phyloP scores from a whole-genome alignment of 1,140 invertebrate genomes.

The Arion vulgaris region DNA sequence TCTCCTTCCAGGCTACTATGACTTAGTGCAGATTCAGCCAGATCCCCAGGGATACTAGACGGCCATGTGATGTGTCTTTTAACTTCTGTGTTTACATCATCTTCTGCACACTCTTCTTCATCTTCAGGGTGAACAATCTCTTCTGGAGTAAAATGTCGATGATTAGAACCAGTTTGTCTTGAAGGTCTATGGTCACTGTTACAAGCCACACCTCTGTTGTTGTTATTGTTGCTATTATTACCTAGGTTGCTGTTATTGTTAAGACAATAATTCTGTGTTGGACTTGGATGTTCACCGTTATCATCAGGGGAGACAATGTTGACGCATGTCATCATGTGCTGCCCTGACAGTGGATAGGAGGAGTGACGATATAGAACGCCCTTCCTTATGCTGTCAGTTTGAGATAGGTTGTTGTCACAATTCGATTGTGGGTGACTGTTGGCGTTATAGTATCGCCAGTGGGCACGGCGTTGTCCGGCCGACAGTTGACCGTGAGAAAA shows the following conservation, averaged over 20 bases:
- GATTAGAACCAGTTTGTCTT: constrained; percentile 31
- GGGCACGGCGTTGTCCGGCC: constrained; percentile 32
- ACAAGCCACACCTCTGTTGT: background rate
- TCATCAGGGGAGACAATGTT: constrained; percentile 38
- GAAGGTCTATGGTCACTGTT: background rate
- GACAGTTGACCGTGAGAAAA: constrained; percentile 5
- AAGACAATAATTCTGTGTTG: constrained; percentile 1
- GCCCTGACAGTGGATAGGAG: constrained; percentile 29
- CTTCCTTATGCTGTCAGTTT: constrained; percentile 3
- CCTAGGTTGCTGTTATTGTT: constrained; percentile 18
- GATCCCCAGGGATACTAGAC: background rate
- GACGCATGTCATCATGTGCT: constrained; percentile 31
- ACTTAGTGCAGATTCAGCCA: background rate
- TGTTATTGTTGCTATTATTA: constrained; percentile 39
- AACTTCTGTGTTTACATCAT: constrained; percentile 31
- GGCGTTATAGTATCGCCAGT: constrained; percentile 38
- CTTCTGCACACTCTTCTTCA: constrained; percentile 39
- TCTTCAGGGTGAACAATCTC: constrained; percentile 51
- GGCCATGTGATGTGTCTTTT: constrained; percentile 18
- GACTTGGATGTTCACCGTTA: constrained; percentile 28
- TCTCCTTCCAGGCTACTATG: constrained; percentile 19
- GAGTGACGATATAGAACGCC: constrained; percentile 29
- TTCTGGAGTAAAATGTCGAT: constrained; percentile 42
- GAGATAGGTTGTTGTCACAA: constrained; percentile 34
- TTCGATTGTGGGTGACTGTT: constrained; percentile 39